Evolutionary conservation across 1,140 invertebrate genomes (phyloP).

Genomic region (Vanessa atalanta): DNA sequence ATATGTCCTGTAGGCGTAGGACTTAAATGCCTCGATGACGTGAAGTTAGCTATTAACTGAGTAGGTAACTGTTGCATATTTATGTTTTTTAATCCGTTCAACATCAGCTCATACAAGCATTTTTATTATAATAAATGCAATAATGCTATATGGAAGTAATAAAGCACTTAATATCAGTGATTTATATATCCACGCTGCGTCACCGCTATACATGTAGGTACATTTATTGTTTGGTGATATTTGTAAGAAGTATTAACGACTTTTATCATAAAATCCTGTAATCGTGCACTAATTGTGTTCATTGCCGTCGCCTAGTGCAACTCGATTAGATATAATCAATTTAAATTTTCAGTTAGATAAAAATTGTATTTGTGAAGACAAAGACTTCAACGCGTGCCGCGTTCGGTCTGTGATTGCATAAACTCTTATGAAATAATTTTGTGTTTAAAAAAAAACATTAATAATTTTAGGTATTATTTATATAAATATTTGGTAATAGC

Average conservation of each 20-base stretch:
- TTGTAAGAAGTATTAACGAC: not conserved
- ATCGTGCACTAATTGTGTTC: not conserved
- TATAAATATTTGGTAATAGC: too few species aligned
- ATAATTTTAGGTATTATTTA: too few species aligned
- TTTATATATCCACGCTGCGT: conserved; percentile 30
- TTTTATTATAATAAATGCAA: conserved; percentile 30
- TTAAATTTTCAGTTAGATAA: too few species aligned
- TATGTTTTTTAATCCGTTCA: conserved; percentile 27
- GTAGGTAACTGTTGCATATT: conserved; percentile 27
- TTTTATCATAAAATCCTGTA: too few species aligned
- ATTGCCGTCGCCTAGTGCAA: too few species aligned
- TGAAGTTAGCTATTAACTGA: conserved; percentile 28
- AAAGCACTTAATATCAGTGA: conserved; percentile 26
- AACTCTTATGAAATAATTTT: not conserved
- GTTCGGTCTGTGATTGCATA: not conserved
- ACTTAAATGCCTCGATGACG: conserved; percentile 20
- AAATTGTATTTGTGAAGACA: not conserved
- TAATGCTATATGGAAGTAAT: conserved; percentile 33
- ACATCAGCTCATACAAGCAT: conserved; percentile 20
- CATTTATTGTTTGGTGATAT: conserved; percentile 25
- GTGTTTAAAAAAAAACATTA: not conserved
- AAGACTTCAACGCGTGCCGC: conserved; percentile 22
- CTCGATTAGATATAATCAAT: too few species aligned
- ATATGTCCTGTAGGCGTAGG: conserved; percentile 25
- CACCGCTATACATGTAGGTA: conserved; percentile 2